phyloP scores from a whole-genome alignment of 2,113 vertebrate genomes.

The Paralichthys olivaceus region DNA sequence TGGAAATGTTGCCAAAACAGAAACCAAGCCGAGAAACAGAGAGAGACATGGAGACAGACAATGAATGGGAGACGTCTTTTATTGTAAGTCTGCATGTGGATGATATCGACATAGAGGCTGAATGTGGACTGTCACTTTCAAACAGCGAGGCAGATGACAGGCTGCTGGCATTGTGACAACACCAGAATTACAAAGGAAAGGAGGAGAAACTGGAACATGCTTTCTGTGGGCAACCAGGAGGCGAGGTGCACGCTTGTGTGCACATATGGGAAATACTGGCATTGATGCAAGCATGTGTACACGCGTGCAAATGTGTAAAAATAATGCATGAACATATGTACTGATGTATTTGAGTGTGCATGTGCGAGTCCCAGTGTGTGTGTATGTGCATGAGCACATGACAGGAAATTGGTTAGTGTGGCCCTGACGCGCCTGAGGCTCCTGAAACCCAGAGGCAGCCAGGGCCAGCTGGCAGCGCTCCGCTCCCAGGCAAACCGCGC shows the following conservation, averaged over 20 bases:
- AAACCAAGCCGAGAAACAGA: slow-evolving; percentile 29
- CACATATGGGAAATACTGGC: slow-evolving; percentile 43
- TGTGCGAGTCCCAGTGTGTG: slow-evolving; percentile 6
- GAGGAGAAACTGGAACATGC: slow-evolving; percentile 57
- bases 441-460: slow-evolving; percentile 68
- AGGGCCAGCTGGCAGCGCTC: slow-evolving; percentile 78
- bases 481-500: slow-evolving; percentile 60
- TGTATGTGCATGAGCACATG: slow-evolving; percentile 30
- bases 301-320: slow-evolving; percentile 34
- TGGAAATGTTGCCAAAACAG: slow-evolving; percentile 40
- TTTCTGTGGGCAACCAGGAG: slow-evolving; percentile 29
- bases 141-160: slow-evolving; percentile 69
- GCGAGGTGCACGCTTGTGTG: slow-evolving; percentile 4
- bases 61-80: slow-evolving; percentile 36
- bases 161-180: slow-evolving; percentile 59
- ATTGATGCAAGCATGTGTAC: slow-evolving; percentile 28
- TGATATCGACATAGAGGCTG: slow-evolving; percentile 52
- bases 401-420: slow-evolving; percentile 77
- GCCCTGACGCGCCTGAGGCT: slow-evolving; percentile 63
- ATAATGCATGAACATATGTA: slow-evolving; percentile 52
- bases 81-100: slow-evolving; percentile 59
- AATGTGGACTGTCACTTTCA: slow-evolving; percentile 64
- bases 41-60: slow-evolving; percentile 11
- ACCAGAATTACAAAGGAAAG: slow-evolving; percentile 53
- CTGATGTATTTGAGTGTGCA: slow-evolving; percentile 13